Percentiles rank a stretch among this genome's conserved stretches.
Conservation (phyloP, 2,113 vertebrate species). For the Alethe diademata region DNA sequence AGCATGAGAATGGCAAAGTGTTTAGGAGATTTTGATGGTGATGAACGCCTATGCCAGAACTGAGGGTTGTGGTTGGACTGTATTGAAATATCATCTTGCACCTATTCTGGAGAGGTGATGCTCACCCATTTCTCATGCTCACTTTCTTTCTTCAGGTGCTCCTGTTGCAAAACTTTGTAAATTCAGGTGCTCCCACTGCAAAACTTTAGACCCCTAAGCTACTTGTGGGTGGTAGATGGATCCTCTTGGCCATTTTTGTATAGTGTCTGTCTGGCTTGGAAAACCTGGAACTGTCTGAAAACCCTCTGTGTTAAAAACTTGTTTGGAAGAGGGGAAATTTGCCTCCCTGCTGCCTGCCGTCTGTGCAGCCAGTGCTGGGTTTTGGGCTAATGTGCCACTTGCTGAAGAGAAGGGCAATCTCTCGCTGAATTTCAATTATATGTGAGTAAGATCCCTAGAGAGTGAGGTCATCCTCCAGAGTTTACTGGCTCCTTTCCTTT, state of each 20-base stretch:
- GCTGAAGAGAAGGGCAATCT: neutral
- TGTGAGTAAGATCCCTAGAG: neutral
- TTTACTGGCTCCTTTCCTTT: neutral
- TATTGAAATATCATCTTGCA: neutral
- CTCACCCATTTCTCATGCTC: neutral
- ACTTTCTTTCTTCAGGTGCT: neutral
- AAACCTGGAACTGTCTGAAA: neutral
- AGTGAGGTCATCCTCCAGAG: neutral
- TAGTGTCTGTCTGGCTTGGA: neutral
- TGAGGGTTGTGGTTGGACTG: neutral
- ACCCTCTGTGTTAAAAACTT: neutral
- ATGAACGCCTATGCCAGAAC: neutral
- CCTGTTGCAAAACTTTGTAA: neutral
- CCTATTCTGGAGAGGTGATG: neutral
- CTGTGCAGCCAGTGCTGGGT: neutral
- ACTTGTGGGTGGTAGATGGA: neutral
- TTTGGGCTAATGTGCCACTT: fast-evolving
- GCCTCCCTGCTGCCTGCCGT: neutral
- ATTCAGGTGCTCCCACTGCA: neutral
- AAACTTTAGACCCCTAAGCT: neutral
- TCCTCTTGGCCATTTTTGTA: neutral
- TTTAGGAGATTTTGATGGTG: neutral
- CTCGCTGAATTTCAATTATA: neutral
- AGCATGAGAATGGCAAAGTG: neutral
- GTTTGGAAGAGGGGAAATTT: neutral